Conservation (phyloP, 2,888 invertebrate species). For the Polietes domitor region DNA sequence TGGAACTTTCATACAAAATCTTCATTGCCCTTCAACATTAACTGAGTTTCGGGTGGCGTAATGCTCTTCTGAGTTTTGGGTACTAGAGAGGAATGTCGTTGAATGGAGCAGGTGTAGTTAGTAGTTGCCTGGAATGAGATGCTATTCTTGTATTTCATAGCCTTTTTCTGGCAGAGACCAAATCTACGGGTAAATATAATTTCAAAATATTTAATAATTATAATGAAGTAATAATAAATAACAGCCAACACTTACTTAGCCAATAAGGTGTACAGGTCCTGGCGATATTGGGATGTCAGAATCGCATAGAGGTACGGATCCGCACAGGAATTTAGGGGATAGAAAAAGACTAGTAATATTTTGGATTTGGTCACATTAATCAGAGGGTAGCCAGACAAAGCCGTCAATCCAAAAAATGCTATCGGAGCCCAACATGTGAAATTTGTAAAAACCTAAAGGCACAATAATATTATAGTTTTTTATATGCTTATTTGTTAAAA, state of each 20-base stretch:
- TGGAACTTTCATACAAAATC: slow-evolving; percentile 73
- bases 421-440: slow-evolving; percentile 94
- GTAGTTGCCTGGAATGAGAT: slow-evolving; percentile 75
- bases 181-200: slow-evolving; percentile 78
- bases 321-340: slow-evolving; percentile 94
- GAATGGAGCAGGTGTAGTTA: slow-evolving; percentile 74
- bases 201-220: not conserved
- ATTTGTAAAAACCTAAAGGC: slow-evolving; percentile 86
- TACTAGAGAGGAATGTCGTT: slow-evolving; percentile 70
- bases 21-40: slow-evolving; percentile 75
- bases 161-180: slow-evolving; percentile 82
- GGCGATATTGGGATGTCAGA: slow-evolving; percentile 91
- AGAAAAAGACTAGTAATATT: slow-evolving; percentile 93
- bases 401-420: slow-evolving; percentile 93
- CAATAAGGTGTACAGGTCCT: slow-evolving; percentile 86
- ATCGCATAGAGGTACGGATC: slow-evolving; percentile 96
- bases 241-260: slow-evolving; percentile 82
- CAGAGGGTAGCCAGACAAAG: slow-evolving; percentile 90
- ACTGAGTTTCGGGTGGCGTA: slow-evolving; percentile 72
- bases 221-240: not conserved
- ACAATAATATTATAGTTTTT: not conserved
- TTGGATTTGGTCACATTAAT: slow-evolving; percentile 91
- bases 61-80: slow-evolving; percentile 62
- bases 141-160: slow-evolving; percentile 81
- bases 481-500: not conserved